These are phyloP conservation scores for Drosophila imparisetae DNA, from an alignment of 2,888 invertebrate species.

Conservation along the genomic window DNA sequence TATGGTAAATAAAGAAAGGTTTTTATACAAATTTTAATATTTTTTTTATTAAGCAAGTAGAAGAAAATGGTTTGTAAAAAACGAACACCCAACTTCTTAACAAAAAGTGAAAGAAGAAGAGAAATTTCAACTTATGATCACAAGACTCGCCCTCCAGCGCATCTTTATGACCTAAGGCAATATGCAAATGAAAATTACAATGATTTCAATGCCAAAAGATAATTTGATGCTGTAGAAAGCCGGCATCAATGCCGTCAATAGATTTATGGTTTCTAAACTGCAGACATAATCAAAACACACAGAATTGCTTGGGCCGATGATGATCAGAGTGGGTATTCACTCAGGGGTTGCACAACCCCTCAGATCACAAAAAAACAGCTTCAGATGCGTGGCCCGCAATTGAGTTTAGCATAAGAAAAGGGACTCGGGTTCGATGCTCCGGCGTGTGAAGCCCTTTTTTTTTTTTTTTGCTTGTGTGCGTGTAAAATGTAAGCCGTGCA, in stretches of 20 bases:
- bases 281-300: conserved; percentile 74
- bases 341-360: conserved; percentile 46
- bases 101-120: not conserved
- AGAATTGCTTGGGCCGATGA: conserved; percentile 24
- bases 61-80: not conserved
- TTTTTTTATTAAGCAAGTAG: not conserved
- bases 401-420: conserved; percentile 68
- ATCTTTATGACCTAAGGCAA: conserved; percentile 24
- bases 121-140: not conserved
- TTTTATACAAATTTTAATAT: not conserved
- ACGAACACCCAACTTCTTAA: not conserved
- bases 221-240: conserved; percentile 78
- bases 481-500: conserved; percentile 23
- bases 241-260: conserved; percentile 77
- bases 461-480: conserved; percentile 18
- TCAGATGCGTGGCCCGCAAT: conserved; percentile 25
- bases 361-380: not conserved
- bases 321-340: conserved; percentile 12
- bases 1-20: not conserved
- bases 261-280: conserved; percentile 82
- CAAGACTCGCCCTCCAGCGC: conserved; percentile 24
- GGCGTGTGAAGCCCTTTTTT: conserved; percentile 53
- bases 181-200: conserved; percentile 66
- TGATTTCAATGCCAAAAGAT: conserved; percentile 73
- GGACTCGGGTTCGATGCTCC: conserved; percentile 23